These are phyloP conservation scores for Trypoxylon attenuatum DNA, from an alignment of 2,888 invertebrate genomes.

Conservation along the genomic window DNA sequence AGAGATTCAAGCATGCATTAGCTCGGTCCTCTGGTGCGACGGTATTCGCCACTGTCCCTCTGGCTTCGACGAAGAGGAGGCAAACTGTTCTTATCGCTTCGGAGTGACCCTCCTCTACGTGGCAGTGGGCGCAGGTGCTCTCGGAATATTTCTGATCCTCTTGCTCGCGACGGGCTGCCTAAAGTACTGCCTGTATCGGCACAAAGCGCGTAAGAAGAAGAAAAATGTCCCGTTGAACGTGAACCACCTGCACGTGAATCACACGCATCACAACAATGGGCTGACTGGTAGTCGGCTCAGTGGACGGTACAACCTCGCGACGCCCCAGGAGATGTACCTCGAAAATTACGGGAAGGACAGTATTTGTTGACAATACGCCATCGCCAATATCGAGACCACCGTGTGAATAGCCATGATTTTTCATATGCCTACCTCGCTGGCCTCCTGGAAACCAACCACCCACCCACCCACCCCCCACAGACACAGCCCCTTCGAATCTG, in stretches of 20 bases:
- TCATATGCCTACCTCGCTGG: slow-evolving; percentile 55
- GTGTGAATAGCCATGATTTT: slow-evolving; percentile 67
- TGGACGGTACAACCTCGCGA: slow-evolving; percentile 63
- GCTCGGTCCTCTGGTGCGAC: slow-evolving; percentile 87
- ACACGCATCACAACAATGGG: slow-evolving; percentile 78
- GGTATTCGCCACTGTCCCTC: slow-evolving; percentile 87
- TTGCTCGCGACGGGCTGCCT: slow-evolving; percentile 79
- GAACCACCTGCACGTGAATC: slow-evolving; percentile 78
- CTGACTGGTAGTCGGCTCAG: slow-evolving; percentile 71
- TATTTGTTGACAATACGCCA: slow-evolving; percentile 82
- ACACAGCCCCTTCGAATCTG: background rate
- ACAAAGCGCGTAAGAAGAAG: slow-evolving; percentile 78
- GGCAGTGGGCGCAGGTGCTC: slow-evolving; percentile 80
- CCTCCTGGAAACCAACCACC: slow-evolving; percentile 24
- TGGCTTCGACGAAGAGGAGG: slow-evolving; percentile 87
- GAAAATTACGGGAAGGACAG: slow-evolving; percentile 80
- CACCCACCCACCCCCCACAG: too few relatives aligned
- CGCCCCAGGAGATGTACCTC: slow-evolving; percentile 67
- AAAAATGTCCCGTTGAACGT: slow-evolving; percentile 78
- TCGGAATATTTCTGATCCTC: slow-evolving; percentile 79
- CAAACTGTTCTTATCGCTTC: slow-evolving; percentile 83
- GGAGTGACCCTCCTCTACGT: slow-evolving; percentile 82
- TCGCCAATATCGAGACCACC: slow-evolving; percentile 71
- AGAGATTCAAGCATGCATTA: slow-evolving; percentile 88
- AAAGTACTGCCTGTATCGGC: slow-evolving; percentile 76